Base-by-base conservation (phyloP, 2,888 invertebrate species). In the Penaeus monodon region DNA sequence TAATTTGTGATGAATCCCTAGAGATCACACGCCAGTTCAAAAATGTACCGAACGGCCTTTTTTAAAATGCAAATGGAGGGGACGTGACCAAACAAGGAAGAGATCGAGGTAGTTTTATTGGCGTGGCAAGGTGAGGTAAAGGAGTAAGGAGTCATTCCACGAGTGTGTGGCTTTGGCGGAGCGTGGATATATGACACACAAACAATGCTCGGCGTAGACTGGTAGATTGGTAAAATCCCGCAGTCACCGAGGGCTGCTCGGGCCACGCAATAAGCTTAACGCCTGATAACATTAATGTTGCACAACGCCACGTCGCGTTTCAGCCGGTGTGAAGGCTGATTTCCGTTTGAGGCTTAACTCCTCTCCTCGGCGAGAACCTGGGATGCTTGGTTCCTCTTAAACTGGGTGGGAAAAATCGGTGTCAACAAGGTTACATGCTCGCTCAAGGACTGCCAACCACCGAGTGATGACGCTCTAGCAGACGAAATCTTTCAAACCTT, bases 391-490 rank as follows among this genome's bases (percentile, higher is more conserved):
- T 29, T 74, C 49, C 49, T 20, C 49, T 57, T 10, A 24, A 57
- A 14, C 8, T 10, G n/a, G 10, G 20, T 22, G 10, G 14, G n/a
- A 14, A 77, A 84, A 24, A 44, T 27, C n/a, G 7, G 27, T 65
- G 65, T 80, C 76, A 33, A 77, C 57, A 68, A 49, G 70, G 79
- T 12, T 44, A 24, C 63, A 73, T 80, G 85, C 80, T 79, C 80
- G 38, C 38, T 76, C 73, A 44, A 64, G 74, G 74, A 76, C 74
- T n/a, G 24, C 65, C 85, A 76, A 74, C 84, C 76, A 64, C 63
- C 84, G 66, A 76, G 66, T 81, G 85, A 85, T 78, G 85, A 79
- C 79, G 79, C 85, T 74, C 74, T 85, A 85, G 85, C 85, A 85
- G 85, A 85, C 85, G 85, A 85, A 85, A 85, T 76, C 76, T 80